Evolutionary conservation across 2,888 invertebrate species (phyloP).

Genomic region (Parasteatoda lunata): DNA sequence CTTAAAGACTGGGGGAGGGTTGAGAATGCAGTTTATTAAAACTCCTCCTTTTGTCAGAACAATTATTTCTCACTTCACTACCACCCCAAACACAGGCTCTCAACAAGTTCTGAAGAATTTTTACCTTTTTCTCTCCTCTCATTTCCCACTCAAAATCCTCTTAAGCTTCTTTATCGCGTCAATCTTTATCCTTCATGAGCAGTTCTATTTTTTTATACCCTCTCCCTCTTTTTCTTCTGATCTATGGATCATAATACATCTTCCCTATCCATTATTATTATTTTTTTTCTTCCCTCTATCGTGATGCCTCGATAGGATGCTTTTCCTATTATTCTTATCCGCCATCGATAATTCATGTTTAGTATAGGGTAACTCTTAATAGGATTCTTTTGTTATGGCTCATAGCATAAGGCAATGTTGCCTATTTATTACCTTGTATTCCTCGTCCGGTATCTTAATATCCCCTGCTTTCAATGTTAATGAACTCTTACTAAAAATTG

Average conservation of each 20-base stretch:
- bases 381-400: constrained; percentile 14
- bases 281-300: constrained; percentile 4
- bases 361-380: constrained; percentile 9
- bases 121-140: constrained; percentile 8
- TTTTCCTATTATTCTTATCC: constrained; percentile 35
- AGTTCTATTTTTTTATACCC: neutral
- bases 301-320: constrained; percentile 11
- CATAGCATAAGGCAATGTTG: neutral
- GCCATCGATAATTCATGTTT: constrained; percentile 42
- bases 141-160: neutral
- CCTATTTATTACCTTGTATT: too few species aligned
- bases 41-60: constrained; percentile 25
- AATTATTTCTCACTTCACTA: constrained; percentile 24
- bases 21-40: constrained; percentile 2
- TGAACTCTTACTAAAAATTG: too few species aligned
- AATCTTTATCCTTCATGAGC: constrained; percentile 4
- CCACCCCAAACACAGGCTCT: neutral
- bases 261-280: constrained; percentile 12
- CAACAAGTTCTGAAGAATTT: constrained; percentile 27
- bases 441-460: too few species aligned
- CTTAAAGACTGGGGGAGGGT: neutral
- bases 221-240: neutral
- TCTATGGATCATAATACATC: constrained; percentile 13
- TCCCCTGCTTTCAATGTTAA: too few species aligned
- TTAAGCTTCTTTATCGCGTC: constrained; percentile 2